These are phyloP conservation scores for Alca torda DNA, from an alignment of 2,797 vertebrate genomes.

Conservation along the genomic window DNA sequence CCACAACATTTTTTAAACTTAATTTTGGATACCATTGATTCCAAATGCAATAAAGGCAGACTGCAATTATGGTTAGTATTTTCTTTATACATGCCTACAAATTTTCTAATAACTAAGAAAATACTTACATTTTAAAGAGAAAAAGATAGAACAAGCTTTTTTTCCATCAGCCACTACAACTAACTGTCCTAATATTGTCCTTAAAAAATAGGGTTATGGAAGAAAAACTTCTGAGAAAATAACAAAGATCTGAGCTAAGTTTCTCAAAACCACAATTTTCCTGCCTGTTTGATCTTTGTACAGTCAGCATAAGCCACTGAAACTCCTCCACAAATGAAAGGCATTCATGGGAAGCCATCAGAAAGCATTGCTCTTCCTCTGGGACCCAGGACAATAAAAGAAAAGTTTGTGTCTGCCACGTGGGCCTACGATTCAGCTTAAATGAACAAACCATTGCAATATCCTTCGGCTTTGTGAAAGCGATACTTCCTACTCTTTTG, in stretches of 20 bases:
- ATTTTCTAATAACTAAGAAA: slow-evolving; percentile 34
- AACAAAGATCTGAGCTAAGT: slow-evolving; percentile 32
- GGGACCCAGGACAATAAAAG: slow-evolving; percentile 62
- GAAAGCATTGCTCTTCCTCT: slow-evolving; percentile 42
- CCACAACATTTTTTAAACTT: slow-evolving; percentile 2
- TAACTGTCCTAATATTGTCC: neutral
- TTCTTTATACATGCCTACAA: slow-evolving; percentile 15
- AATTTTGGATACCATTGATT: slow-evolving; percentile 25
- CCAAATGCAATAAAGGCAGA: slow-evolving; percentile 41
- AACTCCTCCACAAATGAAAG: slow-evolving; percentile 61
- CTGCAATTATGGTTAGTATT: slow-evolving; percentile 34
- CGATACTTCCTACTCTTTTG: slow-evolving; percentile 68
- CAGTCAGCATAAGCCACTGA: slow-evolving; percentile 59
- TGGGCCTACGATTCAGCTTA: slow-evolving; percentile 51
- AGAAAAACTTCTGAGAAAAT: slow-evolving; percentile 43
- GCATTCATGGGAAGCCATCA: slow-evolving; percentile 60
- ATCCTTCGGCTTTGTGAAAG: slow-evolving; percentile 63
- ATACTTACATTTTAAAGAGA: neutral
- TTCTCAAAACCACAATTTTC: slow-evolving; percentile 57
- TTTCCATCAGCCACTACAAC: neutral
- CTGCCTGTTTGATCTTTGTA: slow-evolving; percentile 62
- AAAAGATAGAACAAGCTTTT: neutral
- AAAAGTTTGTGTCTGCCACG: slow-evolving; percentile 53
- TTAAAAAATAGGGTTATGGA: slow-evolving; percentile 29
- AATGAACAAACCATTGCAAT: slow-evolving; percentile 63